These are phyloP conservation scores for Varanus komodoensis DNA, from an alignment of 2,113 vertebrate species.

Conservation along the genomic window DNA sequence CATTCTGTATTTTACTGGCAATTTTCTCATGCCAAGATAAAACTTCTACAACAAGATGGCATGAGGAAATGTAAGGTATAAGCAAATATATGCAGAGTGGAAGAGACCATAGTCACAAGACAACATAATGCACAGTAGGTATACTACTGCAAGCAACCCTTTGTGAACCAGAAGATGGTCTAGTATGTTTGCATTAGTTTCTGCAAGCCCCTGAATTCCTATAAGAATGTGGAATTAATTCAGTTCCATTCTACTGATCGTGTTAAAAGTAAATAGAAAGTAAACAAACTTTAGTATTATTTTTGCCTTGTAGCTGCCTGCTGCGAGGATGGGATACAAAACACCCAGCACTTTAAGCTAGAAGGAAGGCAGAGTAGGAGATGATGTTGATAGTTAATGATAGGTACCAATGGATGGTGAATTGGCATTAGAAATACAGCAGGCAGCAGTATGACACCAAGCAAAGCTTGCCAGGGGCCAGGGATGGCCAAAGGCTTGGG, in stretches of 20 bases:
- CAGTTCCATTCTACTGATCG: neutral
- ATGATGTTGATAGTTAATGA: neutral
- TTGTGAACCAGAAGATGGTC: neutral
- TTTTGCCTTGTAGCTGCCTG: neutral
- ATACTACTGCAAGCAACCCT: neutral
- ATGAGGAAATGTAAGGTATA: neutral
- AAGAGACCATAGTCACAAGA: neutral
- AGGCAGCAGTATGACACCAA: neutral
- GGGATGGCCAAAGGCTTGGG: too few species aligned
- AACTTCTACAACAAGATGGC: neutral
- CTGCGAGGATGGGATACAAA: neutral
- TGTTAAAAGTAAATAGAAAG: neutral
- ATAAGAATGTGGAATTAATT: neutral
- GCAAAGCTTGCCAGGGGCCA: neutral
- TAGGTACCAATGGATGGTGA: neutral
- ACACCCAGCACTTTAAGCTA: neutral
- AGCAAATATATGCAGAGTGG: neutral
- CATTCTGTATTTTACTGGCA: too few species aligned
- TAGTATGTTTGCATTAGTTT: neutral
- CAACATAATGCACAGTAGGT: neutral
- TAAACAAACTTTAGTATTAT: neutral
- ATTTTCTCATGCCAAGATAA: neutral
- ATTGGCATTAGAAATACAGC: neutral
- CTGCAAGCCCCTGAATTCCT: neutral
- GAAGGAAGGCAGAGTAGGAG: too few species aligned